Conservation (phyloP, 2,797 vertebrate genomes). For the Malacoraja senta region DNA sequence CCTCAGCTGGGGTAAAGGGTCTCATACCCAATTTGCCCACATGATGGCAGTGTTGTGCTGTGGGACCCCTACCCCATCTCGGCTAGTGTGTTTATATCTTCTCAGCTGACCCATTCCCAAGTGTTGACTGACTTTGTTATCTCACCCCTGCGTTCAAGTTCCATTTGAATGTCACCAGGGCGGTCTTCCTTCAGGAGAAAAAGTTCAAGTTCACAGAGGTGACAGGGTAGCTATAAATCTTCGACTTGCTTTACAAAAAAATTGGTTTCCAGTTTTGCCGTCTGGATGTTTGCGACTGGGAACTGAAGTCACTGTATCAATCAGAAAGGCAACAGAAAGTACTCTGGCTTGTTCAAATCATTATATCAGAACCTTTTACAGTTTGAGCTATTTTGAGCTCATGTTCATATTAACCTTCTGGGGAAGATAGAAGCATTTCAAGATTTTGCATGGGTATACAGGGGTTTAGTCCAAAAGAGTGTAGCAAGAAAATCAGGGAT, state of each 20-base stretch:
- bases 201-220: slow-evolving; percentile 25
- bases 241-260: slow-evolving; percentile 17
- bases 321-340: background rate
- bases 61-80: background rate
- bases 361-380: background rate
- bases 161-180: slow-evolving; percentile 23
- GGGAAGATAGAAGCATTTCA: background rate
- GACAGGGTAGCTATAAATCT: slow-evolving; percentile 19
- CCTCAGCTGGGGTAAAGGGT: background rate
- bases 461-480: background rate
- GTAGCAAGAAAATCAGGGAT: background rate
- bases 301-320: background rate
- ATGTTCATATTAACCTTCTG: background rate
- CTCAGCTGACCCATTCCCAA: background rate
- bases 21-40: background rate
- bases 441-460: background rate
- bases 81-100: background rate
- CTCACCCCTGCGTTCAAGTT: background rate
- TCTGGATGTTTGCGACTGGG: background rate
- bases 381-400: background rate
- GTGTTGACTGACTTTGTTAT: slow-evolving; percentile 22
- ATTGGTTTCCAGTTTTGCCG: background rate
- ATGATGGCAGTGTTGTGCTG: slow-evolving; percentile 39
- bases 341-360: background rate
- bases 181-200: background rate